phyloP scores from a whole-genome alignment of 2,113 vertebrate species.

The Aptenodytes patagonicus region DNA sequence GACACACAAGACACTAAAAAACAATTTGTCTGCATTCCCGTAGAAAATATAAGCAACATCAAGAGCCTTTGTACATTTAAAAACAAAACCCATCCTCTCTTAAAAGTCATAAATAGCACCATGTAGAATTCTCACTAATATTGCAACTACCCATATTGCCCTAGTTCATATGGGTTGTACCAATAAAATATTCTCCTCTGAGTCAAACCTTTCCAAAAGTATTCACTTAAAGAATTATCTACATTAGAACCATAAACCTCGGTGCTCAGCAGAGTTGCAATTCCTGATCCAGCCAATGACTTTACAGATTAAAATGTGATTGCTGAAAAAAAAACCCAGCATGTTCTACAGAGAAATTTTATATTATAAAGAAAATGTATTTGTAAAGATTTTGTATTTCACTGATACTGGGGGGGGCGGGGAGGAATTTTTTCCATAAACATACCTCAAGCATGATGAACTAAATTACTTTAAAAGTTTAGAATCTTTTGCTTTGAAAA shows the following conservation, averaged over 20 bases:
- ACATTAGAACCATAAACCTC: constrained; percentile 18
- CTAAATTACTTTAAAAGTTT: neutral
- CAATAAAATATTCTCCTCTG: constrained; percentile 22
- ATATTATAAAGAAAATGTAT: neutral
- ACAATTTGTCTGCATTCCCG: neutral
- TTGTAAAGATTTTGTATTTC: neutral
- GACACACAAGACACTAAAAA: constrained; percentile 13
- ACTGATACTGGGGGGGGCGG: neutral
- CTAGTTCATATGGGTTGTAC: neutral
- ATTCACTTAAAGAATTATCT: constrained; percentile 49
- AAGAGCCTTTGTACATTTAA: neutral
- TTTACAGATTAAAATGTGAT: constrained; percentile 6
- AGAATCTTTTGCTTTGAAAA: neutral
- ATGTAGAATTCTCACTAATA: constrained; percentile 42
- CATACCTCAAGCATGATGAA: neutral
- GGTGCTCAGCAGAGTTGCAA: constrained; percentile 27
- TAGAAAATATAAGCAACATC: constrained; percentile 22
- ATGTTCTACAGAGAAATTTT: neutral
- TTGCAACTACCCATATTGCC: constrained; percentile 15
- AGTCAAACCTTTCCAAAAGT: constrained; percentile 18
- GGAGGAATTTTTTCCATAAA: neutral
- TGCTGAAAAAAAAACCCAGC: neutral
- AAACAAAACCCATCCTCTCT: neutral
- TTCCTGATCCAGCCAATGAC: constrained; percentile 20
- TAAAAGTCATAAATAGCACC: constrained; percentile 15